A percentile compares a stretch with the other conserved stretches of the same genome.
phyloP scores from a whole-genome alignment of 2,888 invertebrate genomes.

The Spialia ferax region DNA sequence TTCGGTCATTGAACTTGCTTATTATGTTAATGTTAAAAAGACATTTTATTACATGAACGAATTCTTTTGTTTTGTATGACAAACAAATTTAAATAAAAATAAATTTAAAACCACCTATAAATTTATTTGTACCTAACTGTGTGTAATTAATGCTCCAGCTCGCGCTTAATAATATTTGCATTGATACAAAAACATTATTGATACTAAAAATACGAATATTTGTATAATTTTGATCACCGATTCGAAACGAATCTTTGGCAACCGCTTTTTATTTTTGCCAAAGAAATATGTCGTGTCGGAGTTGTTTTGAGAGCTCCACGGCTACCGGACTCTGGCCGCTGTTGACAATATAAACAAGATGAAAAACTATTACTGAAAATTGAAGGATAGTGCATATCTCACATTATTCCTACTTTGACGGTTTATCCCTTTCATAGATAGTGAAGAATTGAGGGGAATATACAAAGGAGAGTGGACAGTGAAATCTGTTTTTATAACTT shows the following conservation, averaged over 20 bases:
- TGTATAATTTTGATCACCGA: too few relatives aligned
- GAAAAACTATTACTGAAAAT: slow-evolving; percentile 38
- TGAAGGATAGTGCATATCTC: slow-evolving; percentile 5
- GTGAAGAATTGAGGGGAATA: slow-evolving; percentile 13
- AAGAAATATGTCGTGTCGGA: slow-evolving; percentile 62
- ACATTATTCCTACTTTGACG: slow-evolving; percentile 5
- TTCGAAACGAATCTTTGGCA: slow-evolving; percentile 50
- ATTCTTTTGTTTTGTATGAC: too few relatives aligned
- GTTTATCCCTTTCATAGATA: slow-evolving; percentile 7
- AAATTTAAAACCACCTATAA: too few relatives aligned
- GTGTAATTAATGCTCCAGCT: too few relatives aligned
- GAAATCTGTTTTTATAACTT: neutral
- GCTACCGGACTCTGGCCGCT: slow-evolving; percentile 58
- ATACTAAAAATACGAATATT: neutral
- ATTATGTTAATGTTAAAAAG: too few relatives aligned
- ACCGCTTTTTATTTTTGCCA: slow-evolving; percentile 52
- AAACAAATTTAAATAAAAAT: too few relatives aligned
- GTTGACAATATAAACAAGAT: slow-evolving; percentile 72
- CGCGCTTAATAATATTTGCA: too few relatives aligned
- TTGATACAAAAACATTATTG: too few relatives aligned
- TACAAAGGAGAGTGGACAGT: neutral
- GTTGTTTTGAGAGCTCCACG: slow-evolving; percentile 51
- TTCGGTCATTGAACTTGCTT: neutral
- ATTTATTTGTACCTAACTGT: neutral
- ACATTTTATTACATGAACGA: too few relatives aligned